These are phyloP conservation scores for Sinodicranocentrus sp. DNA, from an alignment of 2,888 invertebrate genomes.

Conservation along the genomic window DNA sequence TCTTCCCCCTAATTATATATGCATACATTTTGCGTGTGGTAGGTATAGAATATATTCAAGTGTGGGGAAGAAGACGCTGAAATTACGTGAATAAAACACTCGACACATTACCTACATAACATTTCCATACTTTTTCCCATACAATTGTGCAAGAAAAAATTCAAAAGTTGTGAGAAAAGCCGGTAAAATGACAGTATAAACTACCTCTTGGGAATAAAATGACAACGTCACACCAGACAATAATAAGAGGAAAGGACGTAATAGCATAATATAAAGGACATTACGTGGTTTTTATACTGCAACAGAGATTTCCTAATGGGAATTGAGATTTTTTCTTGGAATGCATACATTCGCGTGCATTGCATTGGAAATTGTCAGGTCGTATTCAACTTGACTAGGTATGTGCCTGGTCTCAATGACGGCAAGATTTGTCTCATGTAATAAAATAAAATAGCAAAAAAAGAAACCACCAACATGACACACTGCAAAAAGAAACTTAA, in stretches of 20 bases:
- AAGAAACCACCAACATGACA: too few relatives aligned
- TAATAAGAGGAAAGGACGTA: neutral
- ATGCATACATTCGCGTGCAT: neutral
- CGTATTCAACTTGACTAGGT: neutral
- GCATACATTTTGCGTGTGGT: too few relatives aligned
- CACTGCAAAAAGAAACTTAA: too few relatives aligned
- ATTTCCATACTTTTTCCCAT: too few relatives aligned
- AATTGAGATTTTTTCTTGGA: constrained; percentile 5
- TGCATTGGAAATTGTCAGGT: neutral
- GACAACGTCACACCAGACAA: neutral
- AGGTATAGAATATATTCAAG: too few relatives aligned
- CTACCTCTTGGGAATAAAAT: neutral
- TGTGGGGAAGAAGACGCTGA: too few relatives aligned
- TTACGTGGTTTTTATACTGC: constrained; percentile 5
- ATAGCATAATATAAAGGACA: neutral
- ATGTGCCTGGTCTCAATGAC: neutral
- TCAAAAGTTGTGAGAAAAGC: too few relatives aligned
- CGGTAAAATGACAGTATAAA: constrained; percentile 7
- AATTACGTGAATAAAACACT: too few relatives aligned
- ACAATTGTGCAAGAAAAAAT: too few relatives aligned
- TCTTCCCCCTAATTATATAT: too few relatives aligned
- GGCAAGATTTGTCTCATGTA: neutral
- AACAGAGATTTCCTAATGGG: constrained; percentile 19
- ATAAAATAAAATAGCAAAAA: neutral
- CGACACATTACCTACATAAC: too few relatives aligned